Percentiles rank a stretch among this genome's conserved stretches.
These are phyloP conservation scores for Aptenodytes forsteri DNA, from an alignment of 2,113 vertebrate species.

Conservation along the genomic window DNA sequence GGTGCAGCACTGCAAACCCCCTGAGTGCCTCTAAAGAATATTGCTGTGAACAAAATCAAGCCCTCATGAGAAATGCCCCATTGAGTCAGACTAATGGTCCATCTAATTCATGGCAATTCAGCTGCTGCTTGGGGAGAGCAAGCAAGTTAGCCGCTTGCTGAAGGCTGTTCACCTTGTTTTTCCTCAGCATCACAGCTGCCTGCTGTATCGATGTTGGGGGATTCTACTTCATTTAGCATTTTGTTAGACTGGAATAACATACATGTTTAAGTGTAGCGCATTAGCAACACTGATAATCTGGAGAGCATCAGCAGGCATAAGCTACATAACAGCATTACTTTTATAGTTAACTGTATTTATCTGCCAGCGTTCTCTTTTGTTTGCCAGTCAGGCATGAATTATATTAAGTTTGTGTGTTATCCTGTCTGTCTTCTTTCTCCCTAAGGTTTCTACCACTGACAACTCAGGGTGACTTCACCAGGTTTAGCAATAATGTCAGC, in stretches of 20 bases:
- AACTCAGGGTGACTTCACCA: background rate
- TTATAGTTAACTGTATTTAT: background rate
- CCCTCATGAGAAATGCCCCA: background rate
- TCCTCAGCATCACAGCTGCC: background rate
- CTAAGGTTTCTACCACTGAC: background rate
- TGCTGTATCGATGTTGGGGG: background rate
- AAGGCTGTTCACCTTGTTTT: background rate
- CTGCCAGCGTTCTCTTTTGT: background rate
- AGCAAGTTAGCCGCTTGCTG: background rate
- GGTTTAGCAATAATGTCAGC: background rate
- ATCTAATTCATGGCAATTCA: constrained; percentile 8
- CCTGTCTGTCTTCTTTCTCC: background rate
- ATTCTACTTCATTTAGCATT: background rate
- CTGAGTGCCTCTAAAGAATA: background rate
- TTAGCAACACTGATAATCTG: background rate
- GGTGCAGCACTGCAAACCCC: background rate
- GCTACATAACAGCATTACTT: background rate
- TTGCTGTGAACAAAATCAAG: background rate
- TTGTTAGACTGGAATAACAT: background rate
- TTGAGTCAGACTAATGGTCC: constrained; percentile 1
- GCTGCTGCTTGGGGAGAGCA: background rate
- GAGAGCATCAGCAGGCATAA: background rate
- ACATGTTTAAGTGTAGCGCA: background rate
- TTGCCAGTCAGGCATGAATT: background rate
- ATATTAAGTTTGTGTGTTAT: background rate